Base-by-base conservation (phyloP, 2,888 invertebrate species). In the Trisateles emortualis region DNA sequence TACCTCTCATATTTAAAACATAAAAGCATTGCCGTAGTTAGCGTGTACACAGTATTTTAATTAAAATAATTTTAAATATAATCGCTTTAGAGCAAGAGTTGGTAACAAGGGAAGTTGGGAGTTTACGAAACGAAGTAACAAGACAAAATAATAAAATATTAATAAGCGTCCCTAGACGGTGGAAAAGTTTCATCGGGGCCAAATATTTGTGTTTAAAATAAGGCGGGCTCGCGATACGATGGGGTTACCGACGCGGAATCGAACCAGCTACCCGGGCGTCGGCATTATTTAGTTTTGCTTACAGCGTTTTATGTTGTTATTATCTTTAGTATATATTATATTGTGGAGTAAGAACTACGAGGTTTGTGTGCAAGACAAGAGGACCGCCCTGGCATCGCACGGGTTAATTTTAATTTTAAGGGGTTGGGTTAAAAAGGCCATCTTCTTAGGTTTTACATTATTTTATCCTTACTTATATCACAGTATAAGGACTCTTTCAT, bases 131-230 rank as follows among this genome's bases (percentile, higher is more conserved):
- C 82, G 86, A 78, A 80, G 86, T 81, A 84, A 89, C 90, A 91
- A 92, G 92, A 92, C 92, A 92, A 91, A 92, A 92, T 92, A 92
- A 92, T 92, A 92, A 91, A 92, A 92, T 92, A 92, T 92, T 92
- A 92, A 92, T 92, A 92, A 90, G 83, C 84, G 90, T 86, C 80
- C 81, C 84, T 86, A 89, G 90, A 90, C 87, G 86, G 74, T 79
- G 84, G 86, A 89, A 91, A 92, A 92, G 90, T 92, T 92, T 87
- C 86, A 85, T 86, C 78, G 72, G 64, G 59, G 59, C 79, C 87
- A 91, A 92, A 92, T 92, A 91, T 92, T 92, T 92, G 90, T 91
- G 87, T 92, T 92, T 90, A 75, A 92, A 92, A 92, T 92, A 92
- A 92, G 83, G 82, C 79, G 76, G 69, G 83, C 78, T 79, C 69